Percentiles rank a stretch among this genome's conserved stretches.
Evolutionary conservation across 1,140 invertebrate species (phyloP).

Genomic region (Plutomurus gul): DNA sequence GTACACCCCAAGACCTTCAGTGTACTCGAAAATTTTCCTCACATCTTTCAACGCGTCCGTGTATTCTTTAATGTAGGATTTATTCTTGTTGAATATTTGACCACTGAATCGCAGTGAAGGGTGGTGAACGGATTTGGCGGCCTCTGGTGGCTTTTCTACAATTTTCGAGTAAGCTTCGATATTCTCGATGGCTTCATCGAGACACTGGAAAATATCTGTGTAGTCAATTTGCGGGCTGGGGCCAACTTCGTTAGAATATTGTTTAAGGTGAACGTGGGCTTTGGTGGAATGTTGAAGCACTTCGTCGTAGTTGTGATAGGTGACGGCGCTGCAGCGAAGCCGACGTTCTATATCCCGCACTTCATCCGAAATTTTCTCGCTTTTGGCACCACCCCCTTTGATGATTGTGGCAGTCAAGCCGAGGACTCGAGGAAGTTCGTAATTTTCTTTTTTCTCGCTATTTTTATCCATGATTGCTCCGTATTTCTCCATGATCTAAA

Average conservation of each 20-base stretch:
- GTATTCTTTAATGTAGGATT: not conserved
- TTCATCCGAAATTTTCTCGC: not conserved
- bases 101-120: not conserved
- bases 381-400: not conserved
- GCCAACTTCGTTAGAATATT: no score
- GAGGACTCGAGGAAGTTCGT: not conserved
- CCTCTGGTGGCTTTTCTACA: not conserved
- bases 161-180: not conserved
- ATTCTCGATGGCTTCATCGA: not conserved
- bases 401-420: not conserved
- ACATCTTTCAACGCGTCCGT: not conserved
- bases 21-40: not conserved
- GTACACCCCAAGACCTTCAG: not conserved
- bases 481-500: conserved; percentile 1
- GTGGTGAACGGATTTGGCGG: not conserved
- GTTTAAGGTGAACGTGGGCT: not conserved
- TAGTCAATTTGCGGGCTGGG: not conserved
- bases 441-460: not conserved
- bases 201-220: not conserved
- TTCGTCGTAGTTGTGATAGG: not conserved
- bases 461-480: not conserved
- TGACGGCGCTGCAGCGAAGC: not conserved
- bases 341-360: not conserved
- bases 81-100: not conserved
- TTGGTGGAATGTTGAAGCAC: not conserved